Evolutionary conservation across 2,797 vertebrate species (phyloP).

Genomic region (Scolopax rusticola): DNA sequence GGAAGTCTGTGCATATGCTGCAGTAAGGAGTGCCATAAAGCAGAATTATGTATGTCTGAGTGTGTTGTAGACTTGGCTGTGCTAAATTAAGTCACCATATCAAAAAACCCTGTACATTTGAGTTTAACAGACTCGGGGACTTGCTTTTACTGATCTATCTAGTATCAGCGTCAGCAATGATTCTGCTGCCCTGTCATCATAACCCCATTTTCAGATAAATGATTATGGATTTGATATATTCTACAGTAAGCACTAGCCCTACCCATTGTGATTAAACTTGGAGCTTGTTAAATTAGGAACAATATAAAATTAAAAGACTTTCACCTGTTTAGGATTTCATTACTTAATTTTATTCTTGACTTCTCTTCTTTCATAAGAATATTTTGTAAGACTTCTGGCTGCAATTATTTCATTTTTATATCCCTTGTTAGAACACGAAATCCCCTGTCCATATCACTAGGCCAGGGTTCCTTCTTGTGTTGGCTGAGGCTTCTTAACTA

Average conservation of each 20-base stretch:
- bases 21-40: conserved; percentile 25
- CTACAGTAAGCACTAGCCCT: conserved; percentile 17
- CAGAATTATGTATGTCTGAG: neutral
- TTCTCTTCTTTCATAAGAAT: neutral
- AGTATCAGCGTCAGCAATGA: conserved; percentile 26
- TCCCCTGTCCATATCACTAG: conserved; percentile 37
- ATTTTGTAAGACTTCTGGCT: neutral
- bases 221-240: conserved; percentile 56
- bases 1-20: neutral
- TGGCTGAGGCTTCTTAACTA: conserved; percentile 5
- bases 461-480: neutral
- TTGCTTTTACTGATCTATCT: conserved; percentile 21
- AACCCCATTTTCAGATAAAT: conserved; percentile 64
- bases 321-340: conserved; percentile 23
- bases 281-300: conserved; percentile 18
- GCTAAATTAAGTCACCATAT: neutral
- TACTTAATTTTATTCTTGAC: conserved; percentile 49
- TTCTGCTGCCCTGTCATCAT: conserved; percentile 43
- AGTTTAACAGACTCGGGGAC: conserved; percentile 1
- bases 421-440: conserved; percentile 42
- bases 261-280: conserved; percentile 27
- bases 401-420: conserved; percentile 26
- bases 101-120: neutral
- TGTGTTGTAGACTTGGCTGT: neutral
- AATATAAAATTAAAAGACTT: conserved; percentile 24